Evolutionary conservation across 2,113 vertebrate genomes (phyloP), one percentile per base, ranked within the genome.

Genomic region (Theristicus caerulescens): DNA sequence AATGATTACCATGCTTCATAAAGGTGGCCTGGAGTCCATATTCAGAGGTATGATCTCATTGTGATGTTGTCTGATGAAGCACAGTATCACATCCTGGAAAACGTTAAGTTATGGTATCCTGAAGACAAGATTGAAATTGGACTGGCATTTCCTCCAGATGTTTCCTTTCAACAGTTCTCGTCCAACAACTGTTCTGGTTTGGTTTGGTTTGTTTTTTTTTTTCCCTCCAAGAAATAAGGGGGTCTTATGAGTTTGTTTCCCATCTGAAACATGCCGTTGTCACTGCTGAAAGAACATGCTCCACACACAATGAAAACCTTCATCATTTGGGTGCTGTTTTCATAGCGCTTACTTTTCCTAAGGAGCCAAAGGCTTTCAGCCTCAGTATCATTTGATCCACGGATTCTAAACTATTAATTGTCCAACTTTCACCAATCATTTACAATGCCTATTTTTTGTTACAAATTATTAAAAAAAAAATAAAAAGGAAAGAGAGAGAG

Each of bases 111-210:
- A 94, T 79, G 62, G 40, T 73, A 87, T 80, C 73, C 66, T 87
- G 70, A 97, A 96, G 93, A 94, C 66, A 94, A 82, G 81, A 87
- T n/a, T 91, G 91, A 94, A 93, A 93, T 69, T 95, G 93, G 29
- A 90, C 55, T 93, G 95, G 86, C 66, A 97, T 95, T 97, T 97
- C 97, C 93, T 93, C 93, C 94, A 97, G 93, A 94, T 94, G 96
- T 94, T 96, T 96, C 84, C 66, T 94, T 95, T 93, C 92, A 95
- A 78, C 82, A 95, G 46, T 64, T 91, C 66, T 90, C 78, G 87
- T 94, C 59, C 81, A 95, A 57, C 27, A 94, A 82, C 83, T 61
- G 64, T 12, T 89, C 81, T 74, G 21, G 21, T 70, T 84, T 74
- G 21, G 21, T 70, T 84, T n/a, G 31, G 25, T 14, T 6, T 36